These are phyloP conservation scores for Platycnemis pennipes DNA, from an alignment of 2,888 invertebrate species.

Conservation along the genomic window DNA sequence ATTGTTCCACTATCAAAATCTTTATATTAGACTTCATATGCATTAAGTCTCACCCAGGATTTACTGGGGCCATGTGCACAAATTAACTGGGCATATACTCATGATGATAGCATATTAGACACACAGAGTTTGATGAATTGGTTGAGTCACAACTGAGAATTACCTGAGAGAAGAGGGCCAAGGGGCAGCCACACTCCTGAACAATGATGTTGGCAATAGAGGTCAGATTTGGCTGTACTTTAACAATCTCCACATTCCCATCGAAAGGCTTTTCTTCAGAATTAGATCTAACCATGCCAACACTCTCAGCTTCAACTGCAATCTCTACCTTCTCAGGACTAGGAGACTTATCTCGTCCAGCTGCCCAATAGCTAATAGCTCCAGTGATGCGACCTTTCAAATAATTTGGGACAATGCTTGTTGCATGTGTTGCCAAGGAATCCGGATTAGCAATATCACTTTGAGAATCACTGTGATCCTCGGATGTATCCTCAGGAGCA, in stretches of 20 bases:
- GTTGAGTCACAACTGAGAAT: conserved; percentile 48
- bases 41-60: too few relatives aligned
- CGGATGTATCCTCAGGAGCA: neutral
- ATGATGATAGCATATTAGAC: too few relatives aligned
- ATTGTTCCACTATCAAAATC: too few relatives aligned
- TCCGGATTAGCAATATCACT: neutral
- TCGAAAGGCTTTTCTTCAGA: conserved; percentile 44
- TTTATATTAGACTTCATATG: too few relatives aligned
- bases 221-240: conserved; percentile 45
- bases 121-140: neutral
- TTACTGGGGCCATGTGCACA: too few relatives aligned
- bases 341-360: conserved; percentile 72
- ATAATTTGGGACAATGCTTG: conserved; percentile 71
- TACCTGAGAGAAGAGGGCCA: conserved; percentile 91
- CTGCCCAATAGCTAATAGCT: conserved; percentile 74
- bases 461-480: neutral
- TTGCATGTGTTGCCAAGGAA: neutral
- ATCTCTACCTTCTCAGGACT: conserved; percentile 71
- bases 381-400: conserved; percentile 73
- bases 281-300: conserved; percentile 14
- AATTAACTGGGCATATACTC: too few relatives aligned
- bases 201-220: conserved; percentile 84
- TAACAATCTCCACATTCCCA: neutral
- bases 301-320: conserved; percentile 10
- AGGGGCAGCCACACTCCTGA: conserved; percentile 92